A percentile compares a stretch with the other conserved stretches of the same genome.
phyloP scores from a whole-genome alignment of 92 coral and sea anemone genomes.

The Virgularia gustaviana region DNA sequence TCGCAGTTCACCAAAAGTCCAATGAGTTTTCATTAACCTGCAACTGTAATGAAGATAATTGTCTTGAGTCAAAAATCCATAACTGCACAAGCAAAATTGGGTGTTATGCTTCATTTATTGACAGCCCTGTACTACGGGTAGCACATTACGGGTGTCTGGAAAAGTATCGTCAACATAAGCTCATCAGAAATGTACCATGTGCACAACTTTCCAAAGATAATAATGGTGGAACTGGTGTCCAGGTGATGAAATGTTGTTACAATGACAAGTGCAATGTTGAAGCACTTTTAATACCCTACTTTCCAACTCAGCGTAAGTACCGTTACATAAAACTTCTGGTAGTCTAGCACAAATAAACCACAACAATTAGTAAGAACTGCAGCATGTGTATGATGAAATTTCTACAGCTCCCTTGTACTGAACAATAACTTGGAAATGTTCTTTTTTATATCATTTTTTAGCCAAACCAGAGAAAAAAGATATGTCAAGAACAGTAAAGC shows the following conservation, averaged over 20 bases:
- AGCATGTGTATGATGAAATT: too few species aligned
- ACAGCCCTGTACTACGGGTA: background rate
- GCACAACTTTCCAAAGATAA: too few species aligned
- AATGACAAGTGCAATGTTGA: conserved; percentile 4
- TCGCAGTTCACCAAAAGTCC: too few species aligned
- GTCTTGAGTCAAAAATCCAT: background rate
- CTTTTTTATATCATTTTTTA: background rate
- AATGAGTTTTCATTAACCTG: background rate
- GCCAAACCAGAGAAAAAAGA: background rate
- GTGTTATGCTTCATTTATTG: background rate
- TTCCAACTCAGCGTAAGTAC: conserved; percentile 7
- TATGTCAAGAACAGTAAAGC: background rate
- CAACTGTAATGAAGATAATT: conserved; percentile 1
- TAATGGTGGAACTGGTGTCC: too few species aligned
- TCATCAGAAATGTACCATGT: too few species aligned
- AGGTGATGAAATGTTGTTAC: conserved; percentile 26
- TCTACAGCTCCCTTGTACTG: too few species aligned
- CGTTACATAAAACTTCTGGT: background rate
- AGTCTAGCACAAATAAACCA: background rate
- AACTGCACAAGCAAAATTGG: conserved; percentile 13
- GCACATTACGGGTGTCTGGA: conserved; percentile 19
- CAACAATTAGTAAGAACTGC: background rate
- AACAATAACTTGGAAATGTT: background rate
- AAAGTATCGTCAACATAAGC: background rate
- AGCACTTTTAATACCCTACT: background rate